phyloP scores from a whole-genome alignment of 64 coral and sea anemone species.

The Montipora efflorescens region DNA sequence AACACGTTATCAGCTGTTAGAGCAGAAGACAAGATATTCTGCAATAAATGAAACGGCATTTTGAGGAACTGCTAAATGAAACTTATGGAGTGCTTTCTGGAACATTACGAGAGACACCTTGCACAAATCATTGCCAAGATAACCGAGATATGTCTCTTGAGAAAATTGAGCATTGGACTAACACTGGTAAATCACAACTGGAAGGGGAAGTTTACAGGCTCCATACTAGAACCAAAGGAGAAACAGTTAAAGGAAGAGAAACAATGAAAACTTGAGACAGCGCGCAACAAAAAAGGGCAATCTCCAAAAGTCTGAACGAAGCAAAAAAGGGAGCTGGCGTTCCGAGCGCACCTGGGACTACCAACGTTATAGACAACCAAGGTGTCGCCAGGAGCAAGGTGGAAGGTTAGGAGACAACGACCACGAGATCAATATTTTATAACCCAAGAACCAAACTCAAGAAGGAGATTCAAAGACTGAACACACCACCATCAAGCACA shows the following conservation, averaged over 20 bases:
- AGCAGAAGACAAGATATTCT: too few relatives aligned
- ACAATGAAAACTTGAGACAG: not conserved
- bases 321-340: not conserved
- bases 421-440: not conserved
- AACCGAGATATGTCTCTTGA: not conserved
- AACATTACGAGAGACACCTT: not conserved
- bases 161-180: not conserved
- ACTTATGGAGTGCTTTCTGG: not conserved
- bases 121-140: not conserved
- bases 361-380: not conserved
- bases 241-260: not conserved
- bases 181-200: not conserved
- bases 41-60: too few relatives aligned
- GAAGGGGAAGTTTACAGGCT: not conserved
- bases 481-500: too few relatives aligned
- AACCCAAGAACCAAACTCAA: too few relatives aligned
- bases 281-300: not conserved
- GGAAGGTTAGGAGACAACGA: not conserved
- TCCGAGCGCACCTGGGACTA: not conserved
- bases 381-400: not conserved
- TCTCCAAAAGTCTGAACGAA: not conserved
- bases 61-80: too few relatives aligned
- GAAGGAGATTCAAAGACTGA: too few relatives aligned
- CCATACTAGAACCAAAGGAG: not conserved
- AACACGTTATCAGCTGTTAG: too few relatives aligned